Conservation (phyloP, 2,888 invertebrate species). For the Cremastobaeus sp. region DNA sequence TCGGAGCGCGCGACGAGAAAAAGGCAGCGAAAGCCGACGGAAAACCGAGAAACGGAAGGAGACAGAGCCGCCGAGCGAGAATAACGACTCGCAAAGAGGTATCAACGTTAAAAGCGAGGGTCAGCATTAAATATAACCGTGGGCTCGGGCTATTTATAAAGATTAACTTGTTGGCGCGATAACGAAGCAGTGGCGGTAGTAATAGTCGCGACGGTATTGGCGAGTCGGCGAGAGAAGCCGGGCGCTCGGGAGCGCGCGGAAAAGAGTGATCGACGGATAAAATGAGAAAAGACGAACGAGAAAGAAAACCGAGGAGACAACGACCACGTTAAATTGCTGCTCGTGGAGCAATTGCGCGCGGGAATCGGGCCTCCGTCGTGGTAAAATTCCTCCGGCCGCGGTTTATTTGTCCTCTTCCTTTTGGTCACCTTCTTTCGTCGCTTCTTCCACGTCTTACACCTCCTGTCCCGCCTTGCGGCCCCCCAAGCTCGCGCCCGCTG, state of each 20-base stretch:
- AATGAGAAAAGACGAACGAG: slow-evolving; percentile 41
- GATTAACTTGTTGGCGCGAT: slow-evolving; percentile 77
- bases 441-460: slow-evolving; percentile 16
- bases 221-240: slow-evolving; percentile 57
- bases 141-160: slow-evolving; percentile 76
- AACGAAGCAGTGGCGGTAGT: slow-evolving; percentile 72
- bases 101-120: slow-evolving; percentile 71
- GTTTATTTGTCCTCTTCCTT: slow-evolving; percentile 54
- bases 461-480: slow-evolving; percentile 42
- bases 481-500: slow-evolving; percentile 47
- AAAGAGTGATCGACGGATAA: slow-evolving; percentile 50
- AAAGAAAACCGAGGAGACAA: slow-evolving; percentile 53
- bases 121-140: slow-evolving; percentile 77
- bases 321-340: slow-evolving; percentile 72
- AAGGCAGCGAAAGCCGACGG: slow-evolving; percentile 23
- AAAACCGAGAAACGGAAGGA: slow-evolving; percentile 49
- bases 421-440: slow-evolving; percentile 55
- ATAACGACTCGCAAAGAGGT: slow-evolving; percentile 62
- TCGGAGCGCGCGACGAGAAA: slow-evolving; percentile 5
- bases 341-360: slow-evolving; percentile 71
- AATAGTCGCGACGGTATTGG: slow-evolving; percentile 56
- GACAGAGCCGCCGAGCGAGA: slow-evolving; percentile 40
- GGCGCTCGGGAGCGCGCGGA: slow-evolving; percentile 63
- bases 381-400: slow-evolving; percentile 65
- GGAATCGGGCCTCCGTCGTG: slow-evolving; percentile 67